Evolutionary conservation across 2,113 vertebrate species (phyloP).

Genomic region (Apodemus sylvaticus): DNA sequence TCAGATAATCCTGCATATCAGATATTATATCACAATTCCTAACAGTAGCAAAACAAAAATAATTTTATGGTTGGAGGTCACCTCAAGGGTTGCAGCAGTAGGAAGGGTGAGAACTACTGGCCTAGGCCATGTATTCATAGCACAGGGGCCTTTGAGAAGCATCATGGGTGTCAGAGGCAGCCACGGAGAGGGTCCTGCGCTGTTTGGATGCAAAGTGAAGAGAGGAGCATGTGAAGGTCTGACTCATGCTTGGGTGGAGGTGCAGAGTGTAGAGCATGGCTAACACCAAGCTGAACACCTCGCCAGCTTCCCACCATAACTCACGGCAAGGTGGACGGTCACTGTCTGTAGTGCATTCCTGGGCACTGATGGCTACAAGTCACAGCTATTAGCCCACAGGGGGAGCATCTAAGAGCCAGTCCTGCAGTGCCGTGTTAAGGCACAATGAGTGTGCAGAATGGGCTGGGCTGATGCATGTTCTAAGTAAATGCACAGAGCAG

Average conservation of each 20-base stretch:
- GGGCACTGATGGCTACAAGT: no score
- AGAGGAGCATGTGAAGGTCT: accelerated
- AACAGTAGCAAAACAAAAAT: background rate
- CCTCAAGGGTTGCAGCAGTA: background rate
- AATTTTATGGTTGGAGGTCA: background rate
- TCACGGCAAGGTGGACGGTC: background rate
- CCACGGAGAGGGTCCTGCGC: accelerated
- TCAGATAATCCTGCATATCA: background rate
- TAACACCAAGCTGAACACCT: background rate
- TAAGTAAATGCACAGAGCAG: background rate
- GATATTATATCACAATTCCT: background rate
- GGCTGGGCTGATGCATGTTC: background rate
- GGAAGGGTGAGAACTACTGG: background rate
- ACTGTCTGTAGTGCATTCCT: accelerated
- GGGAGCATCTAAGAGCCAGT: background rate
- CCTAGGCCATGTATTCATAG: no score
- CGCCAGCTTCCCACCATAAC: accelerated
- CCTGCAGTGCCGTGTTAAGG: background rate
- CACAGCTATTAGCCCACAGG: background rate
- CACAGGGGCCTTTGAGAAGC: background rate
- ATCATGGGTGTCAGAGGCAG: background rate
- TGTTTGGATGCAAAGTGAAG: background rate
- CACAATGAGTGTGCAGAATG: background rate
- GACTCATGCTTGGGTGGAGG: accelerated
- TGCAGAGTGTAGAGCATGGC: accelerated